Conservation (phyloP, 2,888 invertebrate species). For the Mesochorus sp. region DNA sequence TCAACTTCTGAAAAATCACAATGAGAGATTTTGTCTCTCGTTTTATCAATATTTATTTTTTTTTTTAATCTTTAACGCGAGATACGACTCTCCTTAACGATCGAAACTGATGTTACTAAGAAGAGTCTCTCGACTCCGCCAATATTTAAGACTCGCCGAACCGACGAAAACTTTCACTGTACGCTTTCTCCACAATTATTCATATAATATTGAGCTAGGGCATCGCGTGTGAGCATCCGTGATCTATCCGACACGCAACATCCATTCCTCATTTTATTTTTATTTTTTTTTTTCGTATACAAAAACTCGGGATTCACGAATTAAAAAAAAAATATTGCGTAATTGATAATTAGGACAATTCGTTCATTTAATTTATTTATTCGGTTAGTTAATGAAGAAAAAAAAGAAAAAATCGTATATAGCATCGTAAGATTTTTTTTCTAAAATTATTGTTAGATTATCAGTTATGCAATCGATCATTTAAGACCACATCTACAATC, state of each 20-base stretch:
- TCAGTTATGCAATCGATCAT: too few relatives aligned
- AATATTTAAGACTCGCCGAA: constrained; percentile 55
- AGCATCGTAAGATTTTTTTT: too few relatives aligned
- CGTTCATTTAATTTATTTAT: too few relatives aligned
- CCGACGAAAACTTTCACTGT: constrained; percentile 72
- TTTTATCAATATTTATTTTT: background rate
- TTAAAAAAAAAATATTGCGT: background rate
- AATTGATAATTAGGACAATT: too few relatives aligned
- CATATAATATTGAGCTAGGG: constrained; percentile 68
- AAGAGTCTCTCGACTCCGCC: constrained; percentile 43
- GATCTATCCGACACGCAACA: constrained; percentile 29
- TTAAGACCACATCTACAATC: too few relatives aligned
- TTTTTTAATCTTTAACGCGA: constrained; percentile 10
- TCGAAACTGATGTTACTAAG: constrained; percentile 42
- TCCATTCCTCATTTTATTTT: constrained; percentile 21
- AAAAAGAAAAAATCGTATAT: too few relatives aligned
- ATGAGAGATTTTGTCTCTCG: background rate
- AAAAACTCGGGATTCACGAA: too few relatives aligned
- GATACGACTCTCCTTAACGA: constrained; percentile 46
- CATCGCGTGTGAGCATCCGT: constrained; percentile 38
- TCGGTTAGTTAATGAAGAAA: too few relatives aligned
- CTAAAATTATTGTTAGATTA: too few relatives aligned
- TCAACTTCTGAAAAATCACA: background rate
- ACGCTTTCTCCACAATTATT: constrained; percentile 75
- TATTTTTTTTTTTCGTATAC: background rate